A percentile compares a stretch with the other conserved stretches of the same genome.
phyloP scores from a whole-genome alignment of 2,113 vertebrate species.

The Clarias batrachus region DNA sequence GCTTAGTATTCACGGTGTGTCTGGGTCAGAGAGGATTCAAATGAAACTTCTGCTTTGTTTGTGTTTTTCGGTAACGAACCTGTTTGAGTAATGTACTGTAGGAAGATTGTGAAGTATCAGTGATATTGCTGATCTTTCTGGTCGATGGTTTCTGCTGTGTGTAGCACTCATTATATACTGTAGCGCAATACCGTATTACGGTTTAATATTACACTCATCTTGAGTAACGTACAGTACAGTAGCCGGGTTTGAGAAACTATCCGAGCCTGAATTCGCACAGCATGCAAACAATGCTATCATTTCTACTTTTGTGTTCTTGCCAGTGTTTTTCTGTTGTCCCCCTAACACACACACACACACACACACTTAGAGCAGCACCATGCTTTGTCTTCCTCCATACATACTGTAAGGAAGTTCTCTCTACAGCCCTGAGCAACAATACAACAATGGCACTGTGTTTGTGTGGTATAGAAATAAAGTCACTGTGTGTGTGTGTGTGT shows the following conservation, averaged over 20 bases:
- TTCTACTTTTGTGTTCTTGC: constrained; percentile 1
- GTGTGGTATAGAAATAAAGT: constrained; percentile 6
- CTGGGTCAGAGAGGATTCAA: background rate
- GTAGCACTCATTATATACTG: background rate
- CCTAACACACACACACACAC: too few relatives aligned
- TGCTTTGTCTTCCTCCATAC: constrained; percentile 25
- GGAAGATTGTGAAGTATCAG: background rate
- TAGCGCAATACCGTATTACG: too few relatives aligned
- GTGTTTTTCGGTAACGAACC: background rate
- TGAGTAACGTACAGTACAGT: background rate
- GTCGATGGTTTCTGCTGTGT: background rate
- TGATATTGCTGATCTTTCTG: background rate
- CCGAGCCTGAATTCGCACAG: background rate
- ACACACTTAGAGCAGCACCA: constrained; percentile 2
- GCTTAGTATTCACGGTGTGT: background rate
- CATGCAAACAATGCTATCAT: background rate
- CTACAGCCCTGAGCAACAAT: constrained; percentile 24
- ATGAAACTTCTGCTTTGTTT: background rate
- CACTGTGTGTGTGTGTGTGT: constrained; percentile 17
- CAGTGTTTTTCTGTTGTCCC: constrained; percentile 1
- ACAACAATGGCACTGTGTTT: constrained; percentile 14
- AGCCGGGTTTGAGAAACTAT: background rate
- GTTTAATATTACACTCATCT: too few relatives aligned
- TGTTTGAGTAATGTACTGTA: background rate
- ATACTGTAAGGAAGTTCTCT: constrained; percentile 34